A percentile compares a stretch with the other conserved stretches of the same genome.
Evolutionary conservation across 2,113 vertebrate genomes (phyloP).

Genomic region (Choloepus hoffmanni): DNA sequence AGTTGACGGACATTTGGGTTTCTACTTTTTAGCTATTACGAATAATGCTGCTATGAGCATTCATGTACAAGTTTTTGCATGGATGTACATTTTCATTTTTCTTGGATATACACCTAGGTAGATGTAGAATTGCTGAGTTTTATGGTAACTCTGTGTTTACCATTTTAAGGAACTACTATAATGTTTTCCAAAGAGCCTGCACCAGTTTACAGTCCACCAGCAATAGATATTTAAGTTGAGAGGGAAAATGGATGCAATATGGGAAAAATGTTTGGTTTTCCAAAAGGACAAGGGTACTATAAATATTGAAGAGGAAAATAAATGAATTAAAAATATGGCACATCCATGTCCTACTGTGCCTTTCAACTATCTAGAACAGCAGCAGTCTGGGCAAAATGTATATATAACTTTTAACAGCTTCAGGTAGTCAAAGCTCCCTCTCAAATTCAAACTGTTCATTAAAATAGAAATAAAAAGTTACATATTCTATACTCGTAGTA

Average conservation of each 20-base stretch:
- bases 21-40: no score
- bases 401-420: not conserved
- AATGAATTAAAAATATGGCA: not conserved
- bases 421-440: not conserved
- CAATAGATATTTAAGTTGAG: not conserved
- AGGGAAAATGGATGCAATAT: not conserved
- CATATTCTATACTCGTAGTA: not conserved
- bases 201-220: no score
- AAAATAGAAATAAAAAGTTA: not conserved
- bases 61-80: no score
- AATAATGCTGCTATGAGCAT: no score
- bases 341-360: not conserved
- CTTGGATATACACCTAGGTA: no score
- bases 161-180: no score
- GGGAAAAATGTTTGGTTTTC: not conserved
- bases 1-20: no score
- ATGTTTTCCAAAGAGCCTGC: no score
- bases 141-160: no score
- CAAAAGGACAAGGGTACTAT: not conserved
- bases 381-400: not conserved
- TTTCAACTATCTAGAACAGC: not conserved
- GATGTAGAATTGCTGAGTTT: no score
- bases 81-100: no score
- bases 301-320: not conserved
- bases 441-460: not conserved